phyloP scores from a whole-genome alignment of 2,113 vertebrate genomes.

The Ptychochromis oligacanthus region DNA sequence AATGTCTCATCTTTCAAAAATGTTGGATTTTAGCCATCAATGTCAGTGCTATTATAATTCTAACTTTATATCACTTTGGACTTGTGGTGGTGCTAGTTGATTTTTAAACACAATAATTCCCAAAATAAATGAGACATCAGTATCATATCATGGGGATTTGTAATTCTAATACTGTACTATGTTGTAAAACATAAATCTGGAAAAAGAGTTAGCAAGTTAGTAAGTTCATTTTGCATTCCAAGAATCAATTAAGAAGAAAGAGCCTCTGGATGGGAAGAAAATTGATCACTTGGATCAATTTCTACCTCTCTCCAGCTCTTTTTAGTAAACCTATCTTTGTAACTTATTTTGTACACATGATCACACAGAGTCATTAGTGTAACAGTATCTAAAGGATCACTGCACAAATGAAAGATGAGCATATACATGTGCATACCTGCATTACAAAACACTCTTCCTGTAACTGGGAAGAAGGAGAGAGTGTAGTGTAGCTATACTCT shows the following conservation, averaged over 20 bases:
- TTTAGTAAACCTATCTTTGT: background rate
- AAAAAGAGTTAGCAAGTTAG: background rate
- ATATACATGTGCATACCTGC: background rate
- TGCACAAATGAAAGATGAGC: background rate
- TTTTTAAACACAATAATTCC: background rate
- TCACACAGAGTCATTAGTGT: background rate
- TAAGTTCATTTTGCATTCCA: background rate
- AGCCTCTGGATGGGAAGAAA: background rate
- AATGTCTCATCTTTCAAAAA: background rate
- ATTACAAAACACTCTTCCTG: slow-evolving; percentile 6
- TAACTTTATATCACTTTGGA: background rate
- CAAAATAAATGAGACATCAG: background rate
- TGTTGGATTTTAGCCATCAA: background rate
- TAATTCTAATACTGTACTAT: background rate
- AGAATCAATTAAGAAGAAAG: background rate
- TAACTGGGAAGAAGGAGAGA: background rate
- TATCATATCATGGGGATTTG: background rate
- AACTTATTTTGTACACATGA: background rate
- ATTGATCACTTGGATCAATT: background rate
- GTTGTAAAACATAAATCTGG: background rate
- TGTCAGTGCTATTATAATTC: background rate
- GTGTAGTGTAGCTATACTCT: background rate
- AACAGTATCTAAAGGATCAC: background rate
- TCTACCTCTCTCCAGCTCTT: background rate
- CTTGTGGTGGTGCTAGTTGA: background rate